These are phyloP conservation scores for Apoda limacodes DNA, from an alignment of 2,888 invertebrate genomes.

Conservation along the genomic window DNA sequence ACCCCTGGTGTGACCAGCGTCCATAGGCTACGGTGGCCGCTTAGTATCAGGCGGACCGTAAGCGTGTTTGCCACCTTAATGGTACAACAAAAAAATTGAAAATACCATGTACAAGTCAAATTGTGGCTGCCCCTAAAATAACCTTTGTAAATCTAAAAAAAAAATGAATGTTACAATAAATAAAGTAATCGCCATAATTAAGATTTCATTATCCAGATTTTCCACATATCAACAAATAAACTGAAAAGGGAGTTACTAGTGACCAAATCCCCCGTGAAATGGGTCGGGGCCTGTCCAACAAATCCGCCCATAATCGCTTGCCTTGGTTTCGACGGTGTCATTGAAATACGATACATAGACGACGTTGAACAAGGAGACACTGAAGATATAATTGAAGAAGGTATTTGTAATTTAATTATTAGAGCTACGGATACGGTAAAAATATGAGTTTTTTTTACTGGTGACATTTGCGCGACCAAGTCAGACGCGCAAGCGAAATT, in stretches of 20 bases:
- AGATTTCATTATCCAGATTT: constrained; percentile 62
- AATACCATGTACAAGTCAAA: no score
- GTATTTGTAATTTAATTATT: constrained; percentile 28
- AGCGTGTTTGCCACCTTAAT: no score
- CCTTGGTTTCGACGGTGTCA: constrained; percentile 63
- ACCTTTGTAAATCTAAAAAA: neutral
- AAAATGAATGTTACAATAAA: neutral
- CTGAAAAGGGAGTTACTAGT: constrained; percentile 60
- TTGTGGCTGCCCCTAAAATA: no score
- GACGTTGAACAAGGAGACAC: constrained; percentile 35
- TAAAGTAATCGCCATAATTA: neutral
- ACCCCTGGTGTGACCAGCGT: no score
- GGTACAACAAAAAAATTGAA: no score
- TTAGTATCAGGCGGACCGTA: no score
- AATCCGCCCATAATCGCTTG: constrained; percentile 69
- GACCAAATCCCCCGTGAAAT: constrained; percentile 49
- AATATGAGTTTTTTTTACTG: no score
- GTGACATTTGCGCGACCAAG: no score
- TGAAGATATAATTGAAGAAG: constrained; percentile 49
- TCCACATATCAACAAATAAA: constrained; percentile 68
- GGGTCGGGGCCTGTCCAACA: constrained; percentile 60
- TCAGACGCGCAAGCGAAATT: no score
- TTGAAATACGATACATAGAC: constrained; percentile 71
- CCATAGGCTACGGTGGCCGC: no score
- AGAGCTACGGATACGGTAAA: neutral